Base-by-base conservation (phyloP, 2,888 invertebrate species). In the Iphiclides podalirius region DNA sequence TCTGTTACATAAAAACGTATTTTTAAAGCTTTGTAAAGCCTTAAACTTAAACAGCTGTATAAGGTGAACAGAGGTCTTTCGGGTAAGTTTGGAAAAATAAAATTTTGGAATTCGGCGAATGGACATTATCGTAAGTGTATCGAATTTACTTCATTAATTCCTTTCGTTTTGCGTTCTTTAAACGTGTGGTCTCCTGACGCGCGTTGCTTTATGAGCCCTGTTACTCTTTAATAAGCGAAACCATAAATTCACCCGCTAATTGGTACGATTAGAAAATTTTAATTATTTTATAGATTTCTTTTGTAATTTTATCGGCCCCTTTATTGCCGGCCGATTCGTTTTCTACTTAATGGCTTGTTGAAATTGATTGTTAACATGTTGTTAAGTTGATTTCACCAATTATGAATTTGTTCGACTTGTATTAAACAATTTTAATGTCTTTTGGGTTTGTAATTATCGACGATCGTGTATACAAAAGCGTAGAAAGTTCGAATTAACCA, bases 261-360 rank as follows among this genome's bases (percentile, higher is more conserved):
- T 86, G 86, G 85, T 71, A 60, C 75, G 79, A 84, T 85, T 86
- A 84, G 77, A 82, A 6, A 77, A 77, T 77, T 65, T 78, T 31
- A 82, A 85, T 83, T 73, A 85, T 84, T 86, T 83, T 82, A 84
- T 81, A 72, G 80, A 79, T 82, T 86, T 82, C 85, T 85, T 84
- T 85, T 86, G 82, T 86, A 84, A 81, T 81, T 78, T 84, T 84
- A 85, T 84, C 80, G 84, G 64, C 66, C 70, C 70, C 74, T 81
- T 84, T 81, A 80, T 77, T 61, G 74, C 70, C 67, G 66, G 55
- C 61, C 76, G 77, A 79, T 80, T 82, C 81, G 75, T 80, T 82
- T 73, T 71, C 73, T 74, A 70, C 75, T 75, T 76, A 81, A 76
- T 79, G 72, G 79, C 79, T 76, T 67, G 72, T 75, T 72, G 69